Conservation (phyloP, 1,140 invertebrate genomes). For the Lucilia cuprina region DNA sequence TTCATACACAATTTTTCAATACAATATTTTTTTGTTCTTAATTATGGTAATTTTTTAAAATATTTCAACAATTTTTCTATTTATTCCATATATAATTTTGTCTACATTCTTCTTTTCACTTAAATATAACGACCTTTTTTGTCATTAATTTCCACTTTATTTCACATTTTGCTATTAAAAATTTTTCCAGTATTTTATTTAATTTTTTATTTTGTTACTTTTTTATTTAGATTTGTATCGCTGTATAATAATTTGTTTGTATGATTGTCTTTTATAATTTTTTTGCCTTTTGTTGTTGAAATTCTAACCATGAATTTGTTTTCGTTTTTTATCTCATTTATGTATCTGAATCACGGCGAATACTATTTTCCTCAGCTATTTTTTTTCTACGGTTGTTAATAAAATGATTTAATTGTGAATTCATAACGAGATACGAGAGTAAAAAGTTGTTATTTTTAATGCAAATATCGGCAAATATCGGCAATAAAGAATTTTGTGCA, state of each 20-base stretch:
- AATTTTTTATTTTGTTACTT: not conserved
- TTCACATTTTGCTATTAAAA: not conserved
- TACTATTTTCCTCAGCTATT: not conserved
- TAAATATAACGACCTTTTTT: slow-evolving; percentile 1
- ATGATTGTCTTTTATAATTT: too few species aligned
- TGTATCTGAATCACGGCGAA: not conserved
- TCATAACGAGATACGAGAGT: not conserved
- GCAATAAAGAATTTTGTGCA: not conserved
- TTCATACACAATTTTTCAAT: not conserved
- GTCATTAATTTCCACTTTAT: slow-evolving; percentile 28
- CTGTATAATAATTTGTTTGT: not conserved
- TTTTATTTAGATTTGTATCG: not conserved
- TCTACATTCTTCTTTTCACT: not conserved
- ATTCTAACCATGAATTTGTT: not conserved
- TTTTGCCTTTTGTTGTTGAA: too few species aligned
- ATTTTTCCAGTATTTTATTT: not conserved
- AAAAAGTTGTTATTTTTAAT: not conserved
- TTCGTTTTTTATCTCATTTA: slow-evolving; percentile 7
- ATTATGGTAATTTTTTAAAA: not conserved
- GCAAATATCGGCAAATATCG: not conserved
- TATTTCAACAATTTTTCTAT: not conserved
- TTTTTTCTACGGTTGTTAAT: not conserved
- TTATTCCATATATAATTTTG: not conserved
- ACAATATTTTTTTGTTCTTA: slow-evolving; percentile 11
- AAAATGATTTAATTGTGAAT: not conserved